These are phyloP conservation scores for Leptogaster cylindrica DNA, from an alignment of 2,888 invertebrate genomes.

Conservation along the genomic window DNA sequence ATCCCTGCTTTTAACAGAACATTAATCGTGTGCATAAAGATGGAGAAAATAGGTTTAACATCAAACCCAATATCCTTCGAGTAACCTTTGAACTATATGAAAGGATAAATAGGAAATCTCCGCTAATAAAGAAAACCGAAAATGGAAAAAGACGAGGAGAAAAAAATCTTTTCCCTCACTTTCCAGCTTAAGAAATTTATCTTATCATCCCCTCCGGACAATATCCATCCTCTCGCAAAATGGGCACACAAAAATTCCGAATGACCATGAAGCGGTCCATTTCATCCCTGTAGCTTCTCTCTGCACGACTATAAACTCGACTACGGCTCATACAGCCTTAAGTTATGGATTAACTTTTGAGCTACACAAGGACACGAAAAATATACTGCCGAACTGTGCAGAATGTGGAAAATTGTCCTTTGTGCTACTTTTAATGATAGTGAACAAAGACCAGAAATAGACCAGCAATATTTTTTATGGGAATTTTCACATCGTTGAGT, in stretches of 20 bases:
- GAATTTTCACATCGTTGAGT: conserved; percentile 22
- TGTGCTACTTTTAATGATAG: conserved; percentile 12
- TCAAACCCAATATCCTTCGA: conserved; percentile 3
- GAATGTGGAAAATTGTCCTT: conserved; percentile 23
- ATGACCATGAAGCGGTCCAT: conserved; percentile 33
- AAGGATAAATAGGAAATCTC: conserved; percentile 35
- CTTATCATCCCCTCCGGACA: conserved; percentile 8
- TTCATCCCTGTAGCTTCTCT: conserved; percentile 6
- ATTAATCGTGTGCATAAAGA: conserved; percentile 32
- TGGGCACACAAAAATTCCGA: conserved; percentile 29
- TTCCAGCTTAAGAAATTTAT: conserved; percentile 38
- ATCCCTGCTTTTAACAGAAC: conserved; percentile 15
- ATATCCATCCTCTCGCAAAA: conserved; percentile 5
- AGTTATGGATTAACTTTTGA: conserved; percentile 22
- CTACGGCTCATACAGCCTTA: conserved; percentile 22
- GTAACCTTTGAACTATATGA: conserved; percentile 18
- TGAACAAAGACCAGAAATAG: background rate
- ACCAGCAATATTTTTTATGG: conserved; percentile 23
- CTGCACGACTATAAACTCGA: too few relatives aligned
- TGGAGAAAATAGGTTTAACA: background rate
- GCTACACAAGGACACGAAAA: conserved; percentile 22
- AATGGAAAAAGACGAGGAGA: too few relatives aligned
- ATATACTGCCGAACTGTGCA: conserved; percentile 30
- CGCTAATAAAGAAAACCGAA: too few relatives aligned
- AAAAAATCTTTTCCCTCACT: conserved; percentile 23